Evolutionary conservation across 2,797 vertebrate species (phyloP).

Genomic region (Babyrousa celebensis): DNA sequence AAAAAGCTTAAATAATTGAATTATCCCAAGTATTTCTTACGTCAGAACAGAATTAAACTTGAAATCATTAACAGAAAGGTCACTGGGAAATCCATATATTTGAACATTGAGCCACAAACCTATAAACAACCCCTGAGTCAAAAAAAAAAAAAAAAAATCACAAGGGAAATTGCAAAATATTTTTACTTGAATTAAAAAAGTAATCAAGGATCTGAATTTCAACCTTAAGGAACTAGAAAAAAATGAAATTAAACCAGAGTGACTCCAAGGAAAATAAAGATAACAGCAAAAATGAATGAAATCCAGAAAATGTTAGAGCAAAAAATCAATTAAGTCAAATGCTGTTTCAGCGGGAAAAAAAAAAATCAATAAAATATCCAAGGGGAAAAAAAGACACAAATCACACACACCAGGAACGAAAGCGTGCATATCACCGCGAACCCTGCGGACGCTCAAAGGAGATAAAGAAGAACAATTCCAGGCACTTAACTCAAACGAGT

Average conservation of each 20-base stretch:
- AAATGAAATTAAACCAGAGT: neutral
- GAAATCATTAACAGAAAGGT: too few relatives aligned
- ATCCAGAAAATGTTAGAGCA: neutral
- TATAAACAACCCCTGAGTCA: too few relatives aligned
- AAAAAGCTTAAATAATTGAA: too few relatives aligned
- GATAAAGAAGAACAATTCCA: neutral
- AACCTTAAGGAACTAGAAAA: neutral
- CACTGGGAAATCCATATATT: too few relatives aligned
- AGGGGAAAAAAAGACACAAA: conserved; percentile 4
- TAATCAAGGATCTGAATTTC: neutral
- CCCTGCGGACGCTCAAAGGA: neutral
- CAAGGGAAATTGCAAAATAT: too few relatives aligned
- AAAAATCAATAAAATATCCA: neutral
- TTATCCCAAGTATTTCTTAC: too few relatives aligned
- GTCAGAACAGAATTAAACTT: too few relatives aligned
- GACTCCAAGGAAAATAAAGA: neutral
- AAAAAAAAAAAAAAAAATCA: too few relatives aligned
- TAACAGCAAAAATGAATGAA: neutral
- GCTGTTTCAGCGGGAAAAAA: neutral
- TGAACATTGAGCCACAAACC: too few relatives aligned
- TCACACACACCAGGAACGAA: neutral
- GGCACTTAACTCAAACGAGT: neutral
- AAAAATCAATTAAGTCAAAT: conserved; percentile 2
- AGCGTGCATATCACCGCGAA: neutral
- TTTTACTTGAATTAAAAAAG: neutral